Percentiles rank a stretch among this genome's conserved stretches.
Conservation (phyloP, 1,140 invertebrate species). For the Nylanderia fulva region DNA sequence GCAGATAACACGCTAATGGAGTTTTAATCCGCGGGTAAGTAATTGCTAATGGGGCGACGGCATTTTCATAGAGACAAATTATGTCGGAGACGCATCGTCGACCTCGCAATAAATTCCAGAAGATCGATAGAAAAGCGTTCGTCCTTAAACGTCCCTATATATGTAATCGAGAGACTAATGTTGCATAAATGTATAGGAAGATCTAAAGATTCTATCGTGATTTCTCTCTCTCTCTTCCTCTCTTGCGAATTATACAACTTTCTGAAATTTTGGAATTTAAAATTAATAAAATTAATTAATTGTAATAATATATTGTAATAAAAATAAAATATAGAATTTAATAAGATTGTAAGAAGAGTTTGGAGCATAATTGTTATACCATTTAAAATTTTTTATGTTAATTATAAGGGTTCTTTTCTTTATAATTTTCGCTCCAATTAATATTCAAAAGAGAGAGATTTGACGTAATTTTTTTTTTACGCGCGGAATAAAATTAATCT, state of each 20-base stretch:
- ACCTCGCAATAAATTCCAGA: not conserved
- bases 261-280: not conserved
- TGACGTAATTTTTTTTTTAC: not conserved
- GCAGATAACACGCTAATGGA: conserved; percentile 76
- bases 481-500: conserved; percentile 20
- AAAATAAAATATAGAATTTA: too few relatives aligned
- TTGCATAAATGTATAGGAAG: not conserved
- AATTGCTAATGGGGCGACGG: conserved; percentile 71
- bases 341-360: not conserved
- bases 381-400: not conserved
- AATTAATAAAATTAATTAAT: too few relatives aligned
- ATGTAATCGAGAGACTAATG: conserved; percentile 62
- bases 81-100: conserved; percentile 48
- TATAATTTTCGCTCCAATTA: not conserved
- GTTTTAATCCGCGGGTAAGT: conserved; percentile 72
- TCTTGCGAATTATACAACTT: not conserved
- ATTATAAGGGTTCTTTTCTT: not conserved
- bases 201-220: conserved; percentile 52
- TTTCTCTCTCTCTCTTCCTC: not conserved
- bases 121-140: conserved; percentile 28
- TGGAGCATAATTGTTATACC: not conserved
- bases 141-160: conserved; percentile 35
- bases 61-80: conserved; percentile 59
- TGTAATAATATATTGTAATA: too few relatives aligned
- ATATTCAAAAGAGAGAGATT: not conserved